Conservation (phyloP, 2,113 vertebrate species). For the Hyla sarda region DNA sequence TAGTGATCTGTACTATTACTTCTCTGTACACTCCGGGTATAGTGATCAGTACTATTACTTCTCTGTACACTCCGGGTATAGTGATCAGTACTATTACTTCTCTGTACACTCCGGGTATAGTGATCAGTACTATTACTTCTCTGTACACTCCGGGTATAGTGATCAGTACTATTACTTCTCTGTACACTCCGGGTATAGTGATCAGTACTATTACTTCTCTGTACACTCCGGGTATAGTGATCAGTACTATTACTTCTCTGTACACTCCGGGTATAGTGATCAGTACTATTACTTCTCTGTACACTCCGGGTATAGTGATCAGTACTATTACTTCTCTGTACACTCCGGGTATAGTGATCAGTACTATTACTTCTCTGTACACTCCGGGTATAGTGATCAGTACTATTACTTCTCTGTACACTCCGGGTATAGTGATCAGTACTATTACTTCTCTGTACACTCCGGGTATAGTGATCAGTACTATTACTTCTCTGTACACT, state of each 20-base stretch:
- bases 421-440: not conserved
- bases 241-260: not conserved
- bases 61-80: not conserved
- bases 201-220: not conserved
- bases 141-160: not conserved
- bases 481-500: not conserved
- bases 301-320: not conserved
- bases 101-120: not conserved
- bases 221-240: not conserved
- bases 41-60: not conserved
- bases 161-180: not conserved
- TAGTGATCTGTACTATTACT: not conserved
- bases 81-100: not conserved
- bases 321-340: not conserved
- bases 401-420: not conserved
- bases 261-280: not conserved
- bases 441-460: not conserved
- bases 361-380: not conserved
- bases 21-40: not conserved
- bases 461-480: too few relatives aligned
- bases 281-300: not conserved
- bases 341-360: not conserved
- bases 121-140: not conserved
- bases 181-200: not conserved
- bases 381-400: not conserved